A percentile compares a stretch with the other conserved stretches of the same genome.
phyloP scores from a whole-genome alignment of 2,113 vertebrate species.

The Grammomys dolichurus region DNA sequence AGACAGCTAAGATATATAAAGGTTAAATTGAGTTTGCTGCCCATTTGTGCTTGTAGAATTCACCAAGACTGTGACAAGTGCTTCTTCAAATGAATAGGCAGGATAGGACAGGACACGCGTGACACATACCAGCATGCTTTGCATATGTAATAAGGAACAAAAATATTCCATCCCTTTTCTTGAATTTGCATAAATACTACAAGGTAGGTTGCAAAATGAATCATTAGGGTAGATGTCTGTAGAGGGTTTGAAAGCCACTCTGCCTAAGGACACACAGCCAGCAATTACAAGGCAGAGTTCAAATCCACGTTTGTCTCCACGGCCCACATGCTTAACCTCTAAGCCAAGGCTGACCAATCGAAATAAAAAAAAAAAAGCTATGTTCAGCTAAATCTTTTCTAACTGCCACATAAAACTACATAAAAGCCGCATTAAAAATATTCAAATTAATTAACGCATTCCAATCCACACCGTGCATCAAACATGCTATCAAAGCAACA shows the following conservation, averaged over 20 bases:
- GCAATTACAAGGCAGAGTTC: neutral
- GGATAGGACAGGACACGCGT: neutral
- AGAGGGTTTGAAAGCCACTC: neutral
- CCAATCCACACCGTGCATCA: neutral
- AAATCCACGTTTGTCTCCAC: neutral
- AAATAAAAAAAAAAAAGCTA: neutral
- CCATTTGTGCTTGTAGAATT: neutral
- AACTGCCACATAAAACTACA: neutral
- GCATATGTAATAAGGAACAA: neutral
- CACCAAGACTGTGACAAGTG: neutral
- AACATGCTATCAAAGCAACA: conserved; percentile 4
- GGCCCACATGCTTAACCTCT: neutral
- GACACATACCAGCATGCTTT: neutral
- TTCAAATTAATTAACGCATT: neutral
- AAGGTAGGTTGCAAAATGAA: neutral
- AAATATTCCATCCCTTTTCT: neutral
- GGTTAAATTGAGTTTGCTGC: neutral
- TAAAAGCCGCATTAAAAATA: conserved; percentile 8
- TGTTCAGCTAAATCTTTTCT: neutral
- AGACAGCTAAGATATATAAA: neutral
- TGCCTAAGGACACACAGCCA: neutral
- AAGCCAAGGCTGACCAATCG: neutral
- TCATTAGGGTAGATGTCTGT: neutral
- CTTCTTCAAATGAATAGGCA: neutral
- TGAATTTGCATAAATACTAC: neutral